These are phyloP conservation scores for Marmota flaviventris DNA, from an alignment of 2,113 vertebrate species.

Conservation along the genomic window DNA sequence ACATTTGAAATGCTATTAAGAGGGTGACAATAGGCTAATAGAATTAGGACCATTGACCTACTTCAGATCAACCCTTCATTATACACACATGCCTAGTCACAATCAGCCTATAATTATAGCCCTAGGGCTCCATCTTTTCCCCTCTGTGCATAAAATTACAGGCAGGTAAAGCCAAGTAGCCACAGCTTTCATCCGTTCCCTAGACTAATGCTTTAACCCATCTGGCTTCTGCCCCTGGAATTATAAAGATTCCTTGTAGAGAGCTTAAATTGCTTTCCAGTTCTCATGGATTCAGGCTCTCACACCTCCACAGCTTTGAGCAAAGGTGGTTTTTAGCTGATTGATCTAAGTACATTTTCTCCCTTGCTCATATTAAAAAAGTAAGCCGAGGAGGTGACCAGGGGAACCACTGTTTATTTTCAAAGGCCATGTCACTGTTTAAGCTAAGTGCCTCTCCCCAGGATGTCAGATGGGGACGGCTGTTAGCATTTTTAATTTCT, in stretches of 20 bases:
- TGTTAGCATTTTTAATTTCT: slow-evolving; percentile 51
- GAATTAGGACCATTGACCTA: not conserved
- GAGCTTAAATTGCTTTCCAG: not conserved
- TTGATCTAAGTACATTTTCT: not conserved
- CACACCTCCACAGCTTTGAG: not conserved
- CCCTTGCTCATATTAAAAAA: not conserved
- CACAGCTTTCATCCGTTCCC: not conserved
- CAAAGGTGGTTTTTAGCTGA: slow-evolving; percentile 8
- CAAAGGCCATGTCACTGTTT: not conserved
- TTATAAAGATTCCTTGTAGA: not conserved
- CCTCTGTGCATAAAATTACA: not conserved
- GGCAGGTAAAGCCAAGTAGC: not conserved
- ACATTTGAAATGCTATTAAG: not conserved
- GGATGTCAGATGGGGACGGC: not conserved
- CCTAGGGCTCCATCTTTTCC: not conserved
- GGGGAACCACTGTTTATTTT: not conserved
- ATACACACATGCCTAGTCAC: not conserved
- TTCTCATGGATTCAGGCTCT: not conserved
- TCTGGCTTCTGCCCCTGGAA: not conserved
- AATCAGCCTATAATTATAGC: not conserved
- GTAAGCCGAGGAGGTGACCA: not conserved
- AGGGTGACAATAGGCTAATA: not conserved
- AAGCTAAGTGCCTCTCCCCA: not conserved
- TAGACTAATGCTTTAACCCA: not conserved
- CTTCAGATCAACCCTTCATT: not conserved